These are phyloP conservation scores for Acheta domesticus DNA, from an alignment of 2,888 invertebrate species.

Conservation along the genomic window DNA sequence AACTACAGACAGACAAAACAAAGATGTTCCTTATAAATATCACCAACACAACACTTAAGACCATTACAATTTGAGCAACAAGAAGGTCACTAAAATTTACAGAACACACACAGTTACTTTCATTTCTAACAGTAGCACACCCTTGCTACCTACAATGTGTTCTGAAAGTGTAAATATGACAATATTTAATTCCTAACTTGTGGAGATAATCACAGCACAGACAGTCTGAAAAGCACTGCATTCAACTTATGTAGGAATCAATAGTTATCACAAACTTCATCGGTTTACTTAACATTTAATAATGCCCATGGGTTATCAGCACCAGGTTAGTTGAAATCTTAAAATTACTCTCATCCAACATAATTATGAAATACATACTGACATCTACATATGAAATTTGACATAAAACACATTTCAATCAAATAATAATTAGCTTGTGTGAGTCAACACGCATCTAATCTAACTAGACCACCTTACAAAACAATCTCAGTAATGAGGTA, in stretches of 20 bases:
- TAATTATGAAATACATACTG: slow-evolving; percentile 24
- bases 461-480: not conserved
- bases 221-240: slow-evolving; percentile 28
- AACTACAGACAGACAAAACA: not conserved
- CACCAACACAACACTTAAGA: not conserved
- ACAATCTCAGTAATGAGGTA: slow-evolving; percentile 23
- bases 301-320: slow-evolving; percentile 30
- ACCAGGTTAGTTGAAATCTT: slow-evolving; percentile 23
- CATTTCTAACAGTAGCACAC: not conserved
- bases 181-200: not conserved
- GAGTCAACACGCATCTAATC: not conserved
- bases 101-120: not conserved
- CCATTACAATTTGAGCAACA: not conserved
- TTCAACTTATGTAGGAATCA: slow-evolving; percentile 30
- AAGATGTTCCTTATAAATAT: not conserved
- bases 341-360: slow-evolving; percentile 26
- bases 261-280: slow-evolving; percentile 27
- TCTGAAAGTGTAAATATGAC: not conserved
- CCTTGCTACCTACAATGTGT: no score
- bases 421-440: not conserved
- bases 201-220: slow-evolving; percentile 31
- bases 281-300: slow-evolving; percentile 28
- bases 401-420: slow-evolving; percentile 25
- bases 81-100: not conserved
- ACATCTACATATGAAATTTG: slow-evolving; percentile 28